phyloP scores from a whole-genome alignment of 2,888 invertebrate genomes.

The Ichneumon xanthorius region DNA sequence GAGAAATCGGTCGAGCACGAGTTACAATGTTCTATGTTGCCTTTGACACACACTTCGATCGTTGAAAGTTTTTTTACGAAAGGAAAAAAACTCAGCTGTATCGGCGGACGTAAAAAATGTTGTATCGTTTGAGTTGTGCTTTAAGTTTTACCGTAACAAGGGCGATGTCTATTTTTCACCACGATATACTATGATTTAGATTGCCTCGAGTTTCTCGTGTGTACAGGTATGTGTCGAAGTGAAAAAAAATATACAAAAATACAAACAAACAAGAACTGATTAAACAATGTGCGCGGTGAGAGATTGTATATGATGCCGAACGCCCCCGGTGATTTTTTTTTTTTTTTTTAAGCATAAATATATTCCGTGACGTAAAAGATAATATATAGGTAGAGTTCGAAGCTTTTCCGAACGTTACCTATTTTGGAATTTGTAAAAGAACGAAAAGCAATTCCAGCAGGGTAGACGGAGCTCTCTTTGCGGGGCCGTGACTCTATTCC shows the following conservation, averaged over 20 bases:
- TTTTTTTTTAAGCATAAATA: slow-evolving; percentile 5
- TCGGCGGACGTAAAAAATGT: neutral
- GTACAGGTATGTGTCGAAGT: neutral
- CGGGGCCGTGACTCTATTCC: slow-evolving; percentile 60
- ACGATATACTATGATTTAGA: neutral
- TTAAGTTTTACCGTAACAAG: neutral
- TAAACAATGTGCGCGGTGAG: neutral
- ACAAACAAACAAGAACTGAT: neutral
- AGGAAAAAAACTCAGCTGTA: neutral
- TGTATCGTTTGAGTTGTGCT: neutral
- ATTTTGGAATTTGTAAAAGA: slow-evolving; percentile 33
- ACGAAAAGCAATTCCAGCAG: slow-evolving; percentile 45
- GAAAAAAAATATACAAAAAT: neutral
- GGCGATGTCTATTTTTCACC: neutral
- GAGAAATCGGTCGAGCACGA: slow-evolving; percentile 40
- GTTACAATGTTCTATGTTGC: slow-evolving; percentile 37
- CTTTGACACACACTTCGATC: slow-evolving; percentile 30
- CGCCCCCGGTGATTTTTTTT: neutral
- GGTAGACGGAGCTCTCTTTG: slow-evolving; percentile 13
- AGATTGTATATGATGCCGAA: slow-evolving; percentile 15
- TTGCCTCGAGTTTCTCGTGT: neutral
- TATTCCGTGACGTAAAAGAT: slow-evolving; percentile 47
- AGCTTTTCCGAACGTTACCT: slow-evolving; percentile 38
- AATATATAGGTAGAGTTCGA: slow-evolving; percentile 39
- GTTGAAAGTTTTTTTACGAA: slow-evolving; percentile 1